A percentile compares a stretch with the other conserved stretches of the same genome.
These are phyloP conservation scores for Aleiodes leptofemur DNA, from an alignment of 2,888 invertebrate species.

Conservation along the genomic window DNA sequence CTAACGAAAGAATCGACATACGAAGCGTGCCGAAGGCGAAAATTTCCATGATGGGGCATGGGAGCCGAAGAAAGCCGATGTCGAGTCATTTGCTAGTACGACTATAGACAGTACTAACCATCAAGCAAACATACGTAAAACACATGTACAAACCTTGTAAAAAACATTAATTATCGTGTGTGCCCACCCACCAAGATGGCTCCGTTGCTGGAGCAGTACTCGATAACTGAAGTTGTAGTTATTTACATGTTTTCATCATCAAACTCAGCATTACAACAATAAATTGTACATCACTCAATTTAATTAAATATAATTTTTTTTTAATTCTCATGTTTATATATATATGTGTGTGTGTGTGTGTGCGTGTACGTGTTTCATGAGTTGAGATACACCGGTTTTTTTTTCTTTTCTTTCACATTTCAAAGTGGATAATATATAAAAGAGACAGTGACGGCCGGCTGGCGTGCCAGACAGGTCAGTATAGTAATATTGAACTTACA, in stretches of 20 bases:
- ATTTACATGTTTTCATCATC: constrained; percentile 63
- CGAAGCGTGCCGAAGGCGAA: too few species aligned
- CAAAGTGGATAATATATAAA: constrained; percentile 49
- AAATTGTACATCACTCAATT: constrained; percentile 20
- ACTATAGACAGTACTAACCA: neutral
- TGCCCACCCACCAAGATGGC: constrained; percentile 74
- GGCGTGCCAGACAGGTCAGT: constrained; percentile 64
- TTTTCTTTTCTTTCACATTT: neutral
- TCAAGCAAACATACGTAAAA: neutral
- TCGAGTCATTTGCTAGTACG: too few species aligned
- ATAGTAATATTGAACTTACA: constrained; percentile 50
- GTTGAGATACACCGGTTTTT: constrained; percentile 48
- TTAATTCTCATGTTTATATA: neutral
- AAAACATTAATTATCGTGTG: constrained; percentile 67
- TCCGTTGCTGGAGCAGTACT: constrained; percentile 71
- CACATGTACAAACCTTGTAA: constrained; percentile 54
- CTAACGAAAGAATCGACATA: too few species aligned
- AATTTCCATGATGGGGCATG: too few species aligned
- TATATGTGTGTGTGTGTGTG: neutral
- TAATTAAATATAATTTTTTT: constrained; percentile 12
- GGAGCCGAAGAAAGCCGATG: too few species aligned
- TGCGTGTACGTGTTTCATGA: constrained; percentile 51
- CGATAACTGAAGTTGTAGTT: constrained; percentile 71
- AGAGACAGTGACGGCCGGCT: constrained; percentile 63
- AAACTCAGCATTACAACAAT: constrained; percentile 22